These are phyloP conservation scores for Glyphotaelius pellucidus DNA, from an alignment of 2,888 invertebrate genomes.

Conservation along the genomic window DNA sequence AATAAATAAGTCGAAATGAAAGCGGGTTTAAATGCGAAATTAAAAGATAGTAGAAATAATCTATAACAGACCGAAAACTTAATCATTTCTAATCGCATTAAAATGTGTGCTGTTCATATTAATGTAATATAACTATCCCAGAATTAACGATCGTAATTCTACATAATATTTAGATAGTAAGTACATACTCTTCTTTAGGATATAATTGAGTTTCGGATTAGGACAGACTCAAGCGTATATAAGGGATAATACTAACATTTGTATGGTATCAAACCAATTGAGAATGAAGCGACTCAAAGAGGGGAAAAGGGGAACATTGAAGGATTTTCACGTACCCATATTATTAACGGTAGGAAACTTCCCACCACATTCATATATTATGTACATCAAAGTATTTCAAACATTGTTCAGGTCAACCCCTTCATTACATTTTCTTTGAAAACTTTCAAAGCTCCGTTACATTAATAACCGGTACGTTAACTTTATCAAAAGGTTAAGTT, in stretches of 20 bases:
- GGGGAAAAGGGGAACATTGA: neutral
- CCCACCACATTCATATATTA: neutral
- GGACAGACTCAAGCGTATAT: neutral
- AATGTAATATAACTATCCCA: neutral
- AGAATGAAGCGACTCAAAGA: neutral
- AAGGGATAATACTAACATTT: conserved; percentile 16
- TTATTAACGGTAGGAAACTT: neutral
- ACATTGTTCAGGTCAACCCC: neutral
- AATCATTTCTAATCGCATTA: conserved; percentile 32
- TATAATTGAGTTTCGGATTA: neutral
- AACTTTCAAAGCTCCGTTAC: neutral
- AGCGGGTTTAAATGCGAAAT: conserved; percentile 32
- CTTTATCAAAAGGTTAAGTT: neutral
- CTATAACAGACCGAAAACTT: neutral
- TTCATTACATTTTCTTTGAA: neutral
- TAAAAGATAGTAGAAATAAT: neutral
- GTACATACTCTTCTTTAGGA: neutral
- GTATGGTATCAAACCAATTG: conserved; percentile 20
- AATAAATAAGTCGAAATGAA: conserved; percentile 5
- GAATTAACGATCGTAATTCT: neutral
- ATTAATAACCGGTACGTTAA: neutral
- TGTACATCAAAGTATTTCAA: neutral
- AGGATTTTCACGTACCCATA: neutral
- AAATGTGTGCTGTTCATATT: conserved; percentile 7
- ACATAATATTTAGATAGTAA: neutral